These are phyloP conservation scores for Galaxea fascicularis DNA, from an alignment of 92 coral and sea anemone genomes.

Conservation along the genomic window DNA sequence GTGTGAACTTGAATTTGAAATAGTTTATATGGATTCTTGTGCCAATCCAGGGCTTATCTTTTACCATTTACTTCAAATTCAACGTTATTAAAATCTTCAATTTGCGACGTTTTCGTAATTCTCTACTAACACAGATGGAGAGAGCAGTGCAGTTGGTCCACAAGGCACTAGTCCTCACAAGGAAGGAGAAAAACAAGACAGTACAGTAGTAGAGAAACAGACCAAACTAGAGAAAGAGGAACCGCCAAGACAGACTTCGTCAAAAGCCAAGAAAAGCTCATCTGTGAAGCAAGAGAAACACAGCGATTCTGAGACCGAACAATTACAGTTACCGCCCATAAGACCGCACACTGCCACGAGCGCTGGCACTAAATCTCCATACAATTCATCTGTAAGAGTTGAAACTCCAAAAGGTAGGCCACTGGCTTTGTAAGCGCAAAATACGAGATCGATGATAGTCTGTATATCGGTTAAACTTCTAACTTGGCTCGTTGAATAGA, in stretches of 20 bases:
- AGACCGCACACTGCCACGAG: constrained; percentile 25
- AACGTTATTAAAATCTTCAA: no score
- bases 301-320: constrained; percentile 34
- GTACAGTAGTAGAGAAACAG: background rate
- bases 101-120: background rate
- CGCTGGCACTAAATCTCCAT: constrained; percentile 15
- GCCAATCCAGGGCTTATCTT: no score
- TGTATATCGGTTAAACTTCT: background rate
- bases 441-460: background rate
- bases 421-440: background rate
- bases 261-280: constrained; percentile 25
- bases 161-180: constrained; percentile 35
- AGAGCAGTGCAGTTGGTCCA: constrained; percentile 81
- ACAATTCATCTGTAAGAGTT: constrained; percentile 24
- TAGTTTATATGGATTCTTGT: no score
- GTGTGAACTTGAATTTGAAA: no score
- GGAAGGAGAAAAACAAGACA: constrained; percentile 1
- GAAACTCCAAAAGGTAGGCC: constrained; percentile 31
- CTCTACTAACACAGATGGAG: constrained; percentile 65
- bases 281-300: constrained; percentile 20
- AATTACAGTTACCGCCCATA: constrained; percentile 22
- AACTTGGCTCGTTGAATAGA: no score
- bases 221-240: background rate
- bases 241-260: constrained; percentile 14
- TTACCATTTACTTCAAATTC: no score